Base-by-base conservation (phyloP, 2,888 invertebrate genomes). In the Stenotaenia linearis region DNA sequence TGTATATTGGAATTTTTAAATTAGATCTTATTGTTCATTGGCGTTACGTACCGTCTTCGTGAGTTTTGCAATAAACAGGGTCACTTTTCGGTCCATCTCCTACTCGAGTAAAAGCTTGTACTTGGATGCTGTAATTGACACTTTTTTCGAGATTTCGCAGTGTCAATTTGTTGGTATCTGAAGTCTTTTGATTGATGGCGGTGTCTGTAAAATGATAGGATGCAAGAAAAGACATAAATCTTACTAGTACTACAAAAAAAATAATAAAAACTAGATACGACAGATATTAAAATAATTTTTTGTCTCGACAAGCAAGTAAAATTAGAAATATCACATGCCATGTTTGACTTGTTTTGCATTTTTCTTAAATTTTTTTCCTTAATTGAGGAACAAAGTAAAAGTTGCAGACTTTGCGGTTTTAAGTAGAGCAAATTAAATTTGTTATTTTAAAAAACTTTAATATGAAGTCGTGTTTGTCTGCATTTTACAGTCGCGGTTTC, bases 71-170 rank as follows among this genome's bases (percentile, higher is more conserved):
- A 86, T 95, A 95, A 83, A 97, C 94, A 7, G 94, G 92, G 18
- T 90, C 89, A 83, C 93, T 92, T 83, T 95, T 91, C 69, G 96
- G 96, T 81, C 97, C 97, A 86, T 97, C 97, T 10, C 98, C 98
- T 82, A 96, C 97, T 79, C 95, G 93, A 6, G 97, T 97, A 84
- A 93, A 97, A 21, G 97, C 97, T 83, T 97, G 88, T 40, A 98
- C 96, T 89, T 97, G 96, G 91, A 98, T 95, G 80, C 96, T 97
- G 87, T 97, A 98, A 88, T 98, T 97, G 1, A 97, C 97, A 88
- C 92, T 97, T 86, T 96, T 97, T 86, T 95, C 94, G 79, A 98
- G 89, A 79, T 95, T 95, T 85, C 95, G 95, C n/a, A 96, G 89
- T 10, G 81, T 80, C 23, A 56, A 25, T 25, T 79, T 61, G n/a